These are phyloP conservation scores for Lacerta viridis DNA, from an alignment of 2,797 vertebrate genomes.

Conservation along the genomic window DNA sequence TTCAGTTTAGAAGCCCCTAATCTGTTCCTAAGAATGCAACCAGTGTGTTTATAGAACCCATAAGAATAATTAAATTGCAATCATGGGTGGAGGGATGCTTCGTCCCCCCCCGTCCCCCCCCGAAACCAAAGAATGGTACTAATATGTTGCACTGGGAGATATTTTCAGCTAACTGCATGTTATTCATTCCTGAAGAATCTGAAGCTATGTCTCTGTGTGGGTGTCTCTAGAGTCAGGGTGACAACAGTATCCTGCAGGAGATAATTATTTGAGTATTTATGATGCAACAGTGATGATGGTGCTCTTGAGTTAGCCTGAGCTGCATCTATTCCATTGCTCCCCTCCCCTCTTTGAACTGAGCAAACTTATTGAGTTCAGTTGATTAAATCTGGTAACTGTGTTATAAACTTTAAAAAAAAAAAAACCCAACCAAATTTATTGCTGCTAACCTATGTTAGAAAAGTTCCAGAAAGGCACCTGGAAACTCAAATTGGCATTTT, in stretches of 20 bases:
- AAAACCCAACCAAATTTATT: conserved; percentile 47
- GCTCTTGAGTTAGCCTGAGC: conserved; percentile 15
- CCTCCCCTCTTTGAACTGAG: background rate
- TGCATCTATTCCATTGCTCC: conserved; percentile 22
- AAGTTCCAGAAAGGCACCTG: background rate
- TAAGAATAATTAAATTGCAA: conserved; percentile 7
- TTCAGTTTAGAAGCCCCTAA: background rate
- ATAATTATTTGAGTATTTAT: conserved; percentile 16
- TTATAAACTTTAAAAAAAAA: conserved; percentile 16
- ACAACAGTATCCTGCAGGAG: conserved; percentile 10
- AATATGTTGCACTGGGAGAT: conserved; percentile 29
- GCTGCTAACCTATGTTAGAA: background rate
- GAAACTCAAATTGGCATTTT: background rate
- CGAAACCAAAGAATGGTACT: conserved; percentile 32
- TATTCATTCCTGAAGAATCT: conserved; percentile 38
- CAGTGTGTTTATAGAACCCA: background rate
- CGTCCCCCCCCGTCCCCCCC: background rate
- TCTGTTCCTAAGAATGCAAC: conserved; percentile 17
- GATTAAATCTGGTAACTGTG: conserved; percentile 20
- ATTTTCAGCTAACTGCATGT: conserved; percentile 50
- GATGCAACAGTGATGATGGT: conserved; percentile 2
- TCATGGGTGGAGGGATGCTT: background rate
- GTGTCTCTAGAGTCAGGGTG: conserved; percentile 32
- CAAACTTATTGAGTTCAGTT: background rate
- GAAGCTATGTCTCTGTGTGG: background rate